Percentiles rank a stretch among this genome's conserved stretches.
Conservation (phyloP, 2,888 invertebrate species). For the Andricus quercusramuli region DNA sequence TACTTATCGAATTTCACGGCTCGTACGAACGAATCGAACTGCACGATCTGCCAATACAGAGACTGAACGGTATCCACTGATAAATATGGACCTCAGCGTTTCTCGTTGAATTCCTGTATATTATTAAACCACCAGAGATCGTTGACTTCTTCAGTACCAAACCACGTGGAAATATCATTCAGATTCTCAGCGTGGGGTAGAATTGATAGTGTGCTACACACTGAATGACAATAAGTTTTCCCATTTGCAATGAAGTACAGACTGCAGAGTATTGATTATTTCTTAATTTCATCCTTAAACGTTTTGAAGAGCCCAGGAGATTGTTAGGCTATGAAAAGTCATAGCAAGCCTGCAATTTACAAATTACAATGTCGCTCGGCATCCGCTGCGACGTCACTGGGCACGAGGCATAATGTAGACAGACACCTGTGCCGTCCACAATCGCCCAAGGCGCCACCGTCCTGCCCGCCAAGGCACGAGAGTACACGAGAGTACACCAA, state of each 20-base stretch:
- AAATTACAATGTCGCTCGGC: conserved; percentile 69
- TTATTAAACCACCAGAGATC: conserved; percentile 29
- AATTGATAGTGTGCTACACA: not conserved
- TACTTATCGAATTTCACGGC: conserved; percentile 62
- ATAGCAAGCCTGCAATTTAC: conserved; percentile 63
- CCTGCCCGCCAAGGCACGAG: conserved; percentile 51
- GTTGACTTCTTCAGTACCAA: conserved; percentile 7
- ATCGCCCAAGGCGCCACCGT: conserved; percentile 67
- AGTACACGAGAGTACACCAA: conserved; percentile 50
- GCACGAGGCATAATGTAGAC: conserved; percentile 64
- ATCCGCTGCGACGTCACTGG: conserved; percentile 40
- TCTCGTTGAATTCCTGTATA: conserved; percentile 29
- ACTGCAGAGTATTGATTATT: not conserved
- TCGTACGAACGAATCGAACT: conserved; percentile 51
- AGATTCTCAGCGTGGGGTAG: not conserved
- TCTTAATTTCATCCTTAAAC: not conserved
- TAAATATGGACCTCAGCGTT: conserved; percentile 30
- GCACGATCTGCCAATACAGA: conserved; percentile 46
- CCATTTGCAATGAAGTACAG: no score
- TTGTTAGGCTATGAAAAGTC: conserved; percentile 8
- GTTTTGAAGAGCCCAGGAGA: not conserved
- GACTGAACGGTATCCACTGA: conserved; percentile 36
- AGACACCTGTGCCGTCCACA: conserved; percentile 67
- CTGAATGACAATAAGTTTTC: not conserved
- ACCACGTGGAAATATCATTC: conserved; percentile 1